Base-by-base conservation (phyloP, 92 coral and sea anemone genomes). In the Nematostella vectensis region DNA sequence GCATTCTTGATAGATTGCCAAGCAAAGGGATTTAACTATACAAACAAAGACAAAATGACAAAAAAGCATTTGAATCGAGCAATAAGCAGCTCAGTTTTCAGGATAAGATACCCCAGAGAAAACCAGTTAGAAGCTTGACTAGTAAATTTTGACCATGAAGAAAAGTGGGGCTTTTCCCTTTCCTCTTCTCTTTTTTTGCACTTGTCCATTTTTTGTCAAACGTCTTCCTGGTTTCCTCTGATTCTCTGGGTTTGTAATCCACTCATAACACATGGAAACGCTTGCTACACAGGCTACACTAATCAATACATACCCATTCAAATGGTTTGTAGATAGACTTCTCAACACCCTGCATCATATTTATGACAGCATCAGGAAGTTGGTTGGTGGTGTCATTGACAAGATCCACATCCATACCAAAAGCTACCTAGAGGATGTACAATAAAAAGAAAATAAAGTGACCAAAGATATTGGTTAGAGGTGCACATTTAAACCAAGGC, bases 321-420 rank as follows among this genome's bases (percentile, higher is more conserved):
- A 71, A 72, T 15, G 78, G 61, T 23, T 69, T 55, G 18, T 78
- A 62, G 25, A 65, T 36, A 15, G 86, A 75, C 12, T 62, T 63
- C 24, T 78, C 78, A 45, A 79, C 76, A 37, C 82, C 94, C 10
- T 67, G 65, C 13, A 83, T 57, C 60, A 68, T 63, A 42, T 59
- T 40, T 25, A 60, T 47, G 39, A 73, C 80, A 10, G 78, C 85
- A n/a, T 69, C 63, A 55, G 80, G 68, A 65, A 83, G 78, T 76
- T 76, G 71, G 62, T 76, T 55, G 57, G 78, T 65, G 18, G 63
- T 65, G 28, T 63, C 82, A 28, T 56, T 70, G 37, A 83, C 78
- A 39, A 74, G 36, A 57, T 83, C 70, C 29, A 83, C 26, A 45
- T 83, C 79, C 51, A 75, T 78, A 12, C 86, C 94, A 45, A 83